Base-by-base conservation (phyloP, 2,797 vertebrate genomes). In the Orestias chungarensis region DNA sequence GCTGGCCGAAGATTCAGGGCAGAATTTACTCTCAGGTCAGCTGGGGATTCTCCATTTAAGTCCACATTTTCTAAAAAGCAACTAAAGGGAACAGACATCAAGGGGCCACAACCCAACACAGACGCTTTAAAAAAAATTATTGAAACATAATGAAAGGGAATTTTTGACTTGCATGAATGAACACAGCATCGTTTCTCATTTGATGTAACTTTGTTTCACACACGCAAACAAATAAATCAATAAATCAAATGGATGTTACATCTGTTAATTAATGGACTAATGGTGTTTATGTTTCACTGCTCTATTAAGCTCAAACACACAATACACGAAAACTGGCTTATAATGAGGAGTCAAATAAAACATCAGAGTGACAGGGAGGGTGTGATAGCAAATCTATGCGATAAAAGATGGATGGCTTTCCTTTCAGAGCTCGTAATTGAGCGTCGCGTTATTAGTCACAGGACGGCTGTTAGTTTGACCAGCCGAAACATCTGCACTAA, bases 401-500 rank as follows among this genome's bases (percentile, higher is more conserved):
- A 65, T 1, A 31, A 23, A 79, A 75, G 84, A 89, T 2, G 70
- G 72, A 87, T 81, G 73, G 49, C 44, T 82, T 84, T 89, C 29
- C 82, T 86, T 82, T 75, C n/a, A 46, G 49, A 79, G 74, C 23
- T 64, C 55, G 74, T 76, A 71, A 79, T 23, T 73, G 64, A 74
- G 42, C 31, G 35, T 4, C 65, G 6, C 54, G n/a, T 73, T n/a
- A 61, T 54, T 67, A 31, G 68, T 61, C 82, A 66, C 67, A 11
- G 31, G 75, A 64, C 75, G 75, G 43, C 46, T 64, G 44, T 73
- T 33, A 46, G 17, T 35, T 64, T 40, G 35, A 66, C 31, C 33
- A 54, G 35, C 29, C 35, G 75, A 38, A 55, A n/a, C 31, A 64
- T 38, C 38, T 49, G 15, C 15, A 33, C 18, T 64, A 74, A 47